These are phyloP conservation scores for Brachyptera risi DNA, from an alignment of 2,888 invertebrate species.

Conservation along the genomic window DNA sequence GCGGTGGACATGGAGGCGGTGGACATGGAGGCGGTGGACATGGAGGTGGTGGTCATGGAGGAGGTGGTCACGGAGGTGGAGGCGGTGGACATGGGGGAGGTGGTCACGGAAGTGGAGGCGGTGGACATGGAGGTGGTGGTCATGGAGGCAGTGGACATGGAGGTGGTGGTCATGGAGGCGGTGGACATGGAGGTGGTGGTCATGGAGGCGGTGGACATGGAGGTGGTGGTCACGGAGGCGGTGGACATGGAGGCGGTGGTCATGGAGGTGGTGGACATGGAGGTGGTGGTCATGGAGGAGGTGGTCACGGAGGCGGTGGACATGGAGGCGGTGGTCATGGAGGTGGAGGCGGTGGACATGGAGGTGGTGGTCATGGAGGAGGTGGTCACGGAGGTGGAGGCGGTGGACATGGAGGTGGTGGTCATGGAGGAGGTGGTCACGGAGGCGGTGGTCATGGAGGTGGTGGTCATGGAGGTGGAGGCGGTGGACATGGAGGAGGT, in stretches of 20 bases:
- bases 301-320: neutral
- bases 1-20: neutral
- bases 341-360: neutral
- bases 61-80: neutral
- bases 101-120: neutral
- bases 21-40: slow-evolving; percentile 4
- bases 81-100: neutral
- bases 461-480: neutral
- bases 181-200: neutral
- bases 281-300: neutral
- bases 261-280: slow-evolving; percentile 9
- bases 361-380: neutral
- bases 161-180: slow-evolving; percentile 15
- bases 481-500: slow-evolving; percentile 5
- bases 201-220: slow-evolving; percentile 6
- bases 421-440: neutral
- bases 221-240: neutral
- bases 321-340: neutral
- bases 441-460: neutral
- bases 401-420: neutral
- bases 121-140: neutral
- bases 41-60: slow-evolving; percentile 3
- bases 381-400: neutral
- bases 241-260: neutral
- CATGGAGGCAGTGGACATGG: slow-evolving; percentile 5